Conservation (phyloP, 1,140 invertebrate genomes). For the Drosophila takahashii region DNA sequence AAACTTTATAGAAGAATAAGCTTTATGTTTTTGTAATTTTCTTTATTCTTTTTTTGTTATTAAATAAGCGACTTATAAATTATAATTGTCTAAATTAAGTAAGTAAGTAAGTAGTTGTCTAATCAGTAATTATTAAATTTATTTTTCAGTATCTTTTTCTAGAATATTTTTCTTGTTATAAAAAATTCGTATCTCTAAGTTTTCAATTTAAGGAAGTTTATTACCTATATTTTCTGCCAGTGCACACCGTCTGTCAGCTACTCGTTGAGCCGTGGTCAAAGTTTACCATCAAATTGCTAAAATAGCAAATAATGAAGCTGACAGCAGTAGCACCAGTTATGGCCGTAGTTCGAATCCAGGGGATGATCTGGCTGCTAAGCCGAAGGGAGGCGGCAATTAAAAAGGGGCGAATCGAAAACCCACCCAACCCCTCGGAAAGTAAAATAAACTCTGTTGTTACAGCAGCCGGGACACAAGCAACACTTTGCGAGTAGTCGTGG, state of each 20-base stretch:
- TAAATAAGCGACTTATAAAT: background rate
- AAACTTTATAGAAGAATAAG: no score
- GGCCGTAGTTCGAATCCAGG: constrained; percentile 21
- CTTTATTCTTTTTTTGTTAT: background rate
- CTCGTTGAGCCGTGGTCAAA: constrained; percentile 66
- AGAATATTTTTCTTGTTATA: no score
- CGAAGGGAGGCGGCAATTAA: constrained; percentile 74
- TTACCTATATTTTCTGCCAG: background rate
- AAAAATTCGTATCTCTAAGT: background rate
- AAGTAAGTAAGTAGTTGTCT: no score
- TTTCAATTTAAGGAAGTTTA: no score
- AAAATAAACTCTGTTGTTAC: constrained; percentile 53
- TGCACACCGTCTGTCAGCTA: constrained; percentile 43
- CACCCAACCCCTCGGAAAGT: constrained; percentile 14
- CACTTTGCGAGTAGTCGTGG: constrained; percentile 65
- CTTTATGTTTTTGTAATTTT: background rate
- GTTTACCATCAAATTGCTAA: constrained; percentile 82
- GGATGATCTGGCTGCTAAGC: constrained; percentile 78
- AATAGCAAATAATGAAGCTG: constrained; percentile 82
- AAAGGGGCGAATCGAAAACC: constrained; percentile 53
- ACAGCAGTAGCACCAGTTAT: constrained; percentile 51
- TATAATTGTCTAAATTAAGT: no score
- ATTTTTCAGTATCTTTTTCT: no score
- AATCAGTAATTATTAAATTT: no score
- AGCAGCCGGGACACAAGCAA: constrained; percentile 64